A percentile compares a stretch with the other conserved stretches of the same genome.
Evolutionary conservation across 2,113 vertebrate species (phyloP).

Genomic region (Ovibos moschatus): DNA sequence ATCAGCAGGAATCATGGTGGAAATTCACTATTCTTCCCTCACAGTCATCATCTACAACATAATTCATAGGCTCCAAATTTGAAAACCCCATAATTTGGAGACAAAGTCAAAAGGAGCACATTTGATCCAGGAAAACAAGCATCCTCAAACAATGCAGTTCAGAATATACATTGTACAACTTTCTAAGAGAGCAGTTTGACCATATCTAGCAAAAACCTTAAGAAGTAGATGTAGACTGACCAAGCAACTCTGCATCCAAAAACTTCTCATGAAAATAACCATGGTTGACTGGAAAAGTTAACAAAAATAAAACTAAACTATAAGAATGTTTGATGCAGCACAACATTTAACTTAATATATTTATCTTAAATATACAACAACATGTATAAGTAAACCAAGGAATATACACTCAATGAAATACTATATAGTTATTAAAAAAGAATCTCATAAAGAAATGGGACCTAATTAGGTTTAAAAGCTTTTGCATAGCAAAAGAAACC

Average conservation of each 20-base stretch:
- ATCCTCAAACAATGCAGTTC: neutral
- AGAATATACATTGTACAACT: neutral
- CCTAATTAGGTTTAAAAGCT: neutral
- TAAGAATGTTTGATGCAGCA: neutral
- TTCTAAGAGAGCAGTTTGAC: neutral
- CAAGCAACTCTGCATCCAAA: neutral
- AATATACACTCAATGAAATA: neutral
- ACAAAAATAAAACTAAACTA: neutral
- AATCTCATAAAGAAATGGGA: neutral
- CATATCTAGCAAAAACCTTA: neutral
- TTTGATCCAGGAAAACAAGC: neutral
- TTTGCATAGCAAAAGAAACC: neutral
- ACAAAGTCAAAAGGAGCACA: neutral
- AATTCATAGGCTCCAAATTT: neutral
- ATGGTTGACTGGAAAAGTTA: neutral
- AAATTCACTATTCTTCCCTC: neutral
- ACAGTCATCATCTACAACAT: neutral
- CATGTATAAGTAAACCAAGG: neutral
- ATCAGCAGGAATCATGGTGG: neutral
- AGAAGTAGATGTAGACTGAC: neutral
- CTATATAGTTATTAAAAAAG: neutral
- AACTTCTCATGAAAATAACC: constrained; percentile 13
- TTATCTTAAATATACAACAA: neutral
- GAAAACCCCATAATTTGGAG: neutral
- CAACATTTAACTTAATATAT: neutral